These are phyloP conservation scores for Archilochus colubris DNA, from an alignment of 2,113 vertebrate genomes.

Conservation along the genomic window DNA sequence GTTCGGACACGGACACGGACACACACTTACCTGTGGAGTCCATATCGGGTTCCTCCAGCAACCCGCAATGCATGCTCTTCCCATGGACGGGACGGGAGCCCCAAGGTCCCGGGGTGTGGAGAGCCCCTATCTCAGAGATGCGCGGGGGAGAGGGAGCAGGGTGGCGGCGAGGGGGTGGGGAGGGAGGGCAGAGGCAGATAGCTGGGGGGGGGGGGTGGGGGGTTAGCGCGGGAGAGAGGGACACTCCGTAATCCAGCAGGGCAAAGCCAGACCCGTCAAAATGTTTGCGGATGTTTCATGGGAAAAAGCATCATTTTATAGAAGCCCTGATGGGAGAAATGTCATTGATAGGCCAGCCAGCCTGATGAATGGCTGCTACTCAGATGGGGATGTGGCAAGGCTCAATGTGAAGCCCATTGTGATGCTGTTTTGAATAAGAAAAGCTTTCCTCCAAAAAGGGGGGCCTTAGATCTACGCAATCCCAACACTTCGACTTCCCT, in stretches of 20 bases:
- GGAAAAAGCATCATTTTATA: conserved; percentile 99
- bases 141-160: conserved; percentile 12
- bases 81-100: conserved; percentile 90
- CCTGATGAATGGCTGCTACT: conserved; percentile 99
- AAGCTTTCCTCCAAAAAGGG: conserved; percentile 94
- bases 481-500: conserved; percentile 95
- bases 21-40: conserved; percentile 98
- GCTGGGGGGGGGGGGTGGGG: conserved; percentile 26
- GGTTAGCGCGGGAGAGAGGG: conserved; percentile 72
- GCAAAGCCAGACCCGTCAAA: conserved; percentile 98
- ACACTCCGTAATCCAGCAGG: conserved; percentile 95
- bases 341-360: conserved; percentile 99
- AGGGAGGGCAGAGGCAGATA: conserved; percentile 17
- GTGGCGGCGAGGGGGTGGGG: conserved; percentile 45
- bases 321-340: conserved; percentile 99
- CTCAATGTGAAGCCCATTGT: conserved; percentile 99
- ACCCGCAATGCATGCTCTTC: conserved; percentile 99
- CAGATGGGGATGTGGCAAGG: conserved; percentile 99
- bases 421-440: conserved; percentile 99
- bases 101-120: conserved; percentile 79
- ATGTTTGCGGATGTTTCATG: conserved; percentile 99
- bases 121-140: conserved; percentile 73
- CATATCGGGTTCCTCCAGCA: conserved; percentile 99
- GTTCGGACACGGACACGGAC: not conserved
- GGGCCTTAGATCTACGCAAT: conserved; percentile 97